Percentiles rank a stretch among this genome's conserved stretches.
These are phyloP conservation scores for Proteles cristata DNA, from an alignment of 2,113 vertebrate genomes.

Conservation along the genomic window DNA sequence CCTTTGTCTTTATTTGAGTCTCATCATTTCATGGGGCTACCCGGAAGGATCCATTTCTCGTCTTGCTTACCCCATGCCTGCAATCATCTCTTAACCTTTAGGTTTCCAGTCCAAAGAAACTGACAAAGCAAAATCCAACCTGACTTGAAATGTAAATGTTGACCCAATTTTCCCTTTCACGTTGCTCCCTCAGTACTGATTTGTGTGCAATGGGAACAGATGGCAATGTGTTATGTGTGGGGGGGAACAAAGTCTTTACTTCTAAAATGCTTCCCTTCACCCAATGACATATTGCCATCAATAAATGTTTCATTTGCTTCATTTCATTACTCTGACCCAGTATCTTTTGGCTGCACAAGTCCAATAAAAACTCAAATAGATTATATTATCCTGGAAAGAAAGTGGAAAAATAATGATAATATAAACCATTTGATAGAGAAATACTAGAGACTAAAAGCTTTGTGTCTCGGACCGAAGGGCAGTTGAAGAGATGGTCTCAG, in stretches of 20 bases:
- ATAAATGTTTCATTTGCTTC: conserved; percentile 63
- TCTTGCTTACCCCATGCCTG: neutral
- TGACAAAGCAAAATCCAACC: conserved; percentile 52
- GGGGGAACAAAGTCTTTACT: neutral
- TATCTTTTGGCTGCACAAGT: conserved; percentile 16
- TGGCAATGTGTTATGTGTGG: conserved; percentile 28
- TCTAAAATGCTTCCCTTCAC: conserved; percentile 6
- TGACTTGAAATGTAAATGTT: conserved; percentile 71
- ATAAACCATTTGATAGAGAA: conserved; percentile 9
- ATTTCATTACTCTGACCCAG: conserved; percentile 45
- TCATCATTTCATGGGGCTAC: neutral
- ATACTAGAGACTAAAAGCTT: conserved; percentile 21
- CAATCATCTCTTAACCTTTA: conserved; percentile 54
- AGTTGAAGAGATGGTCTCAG: conserved; percentile 7
- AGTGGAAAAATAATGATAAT: conserved; percentile 55
- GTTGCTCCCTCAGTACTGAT: conserved; percentile 49
- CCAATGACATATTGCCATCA: conserved; percentile 38
- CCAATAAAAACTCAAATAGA: conserved; percentile 55
- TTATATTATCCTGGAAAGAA: conserved; percentile 38
- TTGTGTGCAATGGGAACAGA: conserved; percentile 64
- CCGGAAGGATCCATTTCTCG: neutral
- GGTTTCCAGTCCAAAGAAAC: conserved; percentile 44
- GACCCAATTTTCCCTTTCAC: conserved; percentile 65
- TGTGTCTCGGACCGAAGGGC: neutral
- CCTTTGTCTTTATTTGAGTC: neutral